Evolutionary conservation across 2,888 invertebrate genomes (phyloP).

Genomic region (Catocala sponsa): DNA sequence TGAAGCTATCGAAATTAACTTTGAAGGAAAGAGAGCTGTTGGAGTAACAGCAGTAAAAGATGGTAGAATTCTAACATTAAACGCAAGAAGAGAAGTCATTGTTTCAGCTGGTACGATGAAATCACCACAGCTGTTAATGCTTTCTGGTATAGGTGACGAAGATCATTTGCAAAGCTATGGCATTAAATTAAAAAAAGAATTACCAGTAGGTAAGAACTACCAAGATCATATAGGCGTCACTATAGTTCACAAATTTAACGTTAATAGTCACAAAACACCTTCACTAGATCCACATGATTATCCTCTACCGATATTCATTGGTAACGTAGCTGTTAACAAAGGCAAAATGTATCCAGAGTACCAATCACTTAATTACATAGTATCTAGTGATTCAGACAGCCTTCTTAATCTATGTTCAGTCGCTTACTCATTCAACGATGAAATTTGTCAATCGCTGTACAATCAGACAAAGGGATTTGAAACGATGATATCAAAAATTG

Average conservation of each 20-base stretch:
- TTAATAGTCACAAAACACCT: slow-evolving; percentile 57
- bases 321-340: slow-evolving; percentile 87
- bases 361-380: slow-evolving; percentile 47
- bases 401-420: slow-evolving; percentile 40
- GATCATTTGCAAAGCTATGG: slow-evolving; percentile 70
- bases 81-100: slow-evolving; percentile 90
- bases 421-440: slow-evolving; percentile 44
- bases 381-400: slow-evolving; percentile 25
- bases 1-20: slow-evolving; percentile 77
- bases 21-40: slow-evolving; percentile 71
- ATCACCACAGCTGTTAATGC: slow-evolving; percentile 92
- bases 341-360: slow-evolving; percentile 75
- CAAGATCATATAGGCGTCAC: slow-evolving; percentile 67
- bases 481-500: slow-evolving; percentile 35
- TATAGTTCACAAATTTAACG: slow-evolving; percentile 56
- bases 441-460: slow-evolving; percentile 47
- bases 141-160: slow-evolving; percentile 88
- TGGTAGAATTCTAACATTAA: slow-evolving; percentile 47
- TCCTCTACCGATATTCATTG: slow-evolving; percentile 49
- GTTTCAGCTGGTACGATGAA: slow-evolving; percentile 91
- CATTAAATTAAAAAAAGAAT: slow-evolving; percentile 8
- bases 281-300: slow-evolving; percentile 55
- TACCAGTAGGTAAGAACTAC: slow-evolving; percentile 21
- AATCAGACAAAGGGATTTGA: slow-evolving; percentile 36
- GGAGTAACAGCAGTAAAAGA: slow-evolving; percentile 61